Evolutionary conservation across 2,797 vertebrate genomes (phyloP).

Genomic region (Sparus aurata): DNA sequence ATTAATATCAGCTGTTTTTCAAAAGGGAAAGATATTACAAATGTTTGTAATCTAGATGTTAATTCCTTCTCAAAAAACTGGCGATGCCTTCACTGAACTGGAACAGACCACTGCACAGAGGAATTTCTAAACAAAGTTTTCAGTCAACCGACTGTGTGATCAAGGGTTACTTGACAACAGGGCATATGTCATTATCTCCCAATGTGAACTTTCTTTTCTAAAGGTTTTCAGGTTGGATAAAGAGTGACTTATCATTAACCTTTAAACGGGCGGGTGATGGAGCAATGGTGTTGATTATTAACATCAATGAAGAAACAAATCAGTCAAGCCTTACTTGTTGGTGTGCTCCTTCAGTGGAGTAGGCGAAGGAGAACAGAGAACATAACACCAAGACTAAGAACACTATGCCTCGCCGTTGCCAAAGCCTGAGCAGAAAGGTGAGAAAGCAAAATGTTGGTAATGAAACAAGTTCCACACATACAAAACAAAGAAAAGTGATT

Average conservation of each 20-base stretch:
- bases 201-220: slow-evolving; percentile 3
- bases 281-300: slow-evolving; percentile 64
- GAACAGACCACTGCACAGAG: slow-evolving; percentile 11
- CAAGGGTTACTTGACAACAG: slow-evolving; percentile 69
- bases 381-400: slow-evolving; percentile 88
- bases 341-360: slow-evolving; percentile 95
- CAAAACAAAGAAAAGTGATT: not conserved
- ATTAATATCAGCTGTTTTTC: not conserved
- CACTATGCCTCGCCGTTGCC: slow-evolving; percentile 90
- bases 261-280: slow-evolving; percentile 56
- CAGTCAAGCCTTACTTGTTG: slow-evolving; percentile 89
- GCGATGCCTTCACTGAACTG: slow-evolving; percentile 13
- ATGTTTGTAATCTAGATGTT: not conserved
- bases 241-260: slow-evolving; percentile 69
- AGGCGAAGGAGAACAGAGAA: slow-evolving; percentile 88
- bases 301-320: slow-evolving; percentile 23
- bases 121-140: slow-evolving; percentile 35
- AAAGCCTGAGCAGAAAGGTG: slow-evolving; percentile 86
- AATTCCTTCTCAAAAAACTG: not conserved
- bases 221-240: slow-evolving; percentile 18
- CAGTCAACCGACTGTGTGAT: slow-evolving; percentile 26
- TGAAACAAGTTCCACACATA: not conserved
- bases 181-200: slow-evolving; percentile 32
- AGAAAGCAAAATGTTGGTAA: slow-evolving; percentile 15
- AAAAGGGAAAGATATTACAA: not conserved